phyloP scores from a whole-genome alignment of 2,113 vertebrate genomes.

The Crotophaga sulcirostris region DNA sequence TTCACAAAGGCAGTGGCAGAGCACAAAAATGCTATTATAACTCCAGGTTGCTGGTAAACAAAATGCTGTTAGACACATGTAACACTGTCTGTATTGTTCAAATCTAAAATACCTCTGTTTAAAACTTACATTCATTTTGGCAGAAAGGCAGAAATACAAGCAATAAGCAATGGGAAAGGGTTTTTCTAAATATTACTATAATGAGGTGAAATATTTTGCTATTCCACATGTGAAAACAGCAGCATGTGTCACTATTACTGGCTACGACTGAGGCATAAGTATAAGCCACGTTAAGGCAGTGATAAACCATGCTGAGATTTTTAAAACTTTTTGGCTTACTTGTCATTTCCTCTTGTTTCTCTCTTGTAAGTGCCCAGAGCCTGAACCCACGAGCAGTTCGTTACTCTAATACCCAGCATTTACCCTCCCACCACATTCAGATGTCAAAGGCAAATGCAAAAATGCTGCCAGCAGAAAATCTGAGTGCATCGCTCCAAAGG shows the following conservation, averaged over 20 bases:
- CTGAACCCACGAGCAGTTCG: not conserved
- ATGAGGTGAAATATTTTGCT: not conserved
- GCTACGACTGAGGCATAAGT: accelerated
- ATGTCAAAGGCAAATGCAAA: not conserved
- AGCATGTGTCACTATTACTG: not conserved
- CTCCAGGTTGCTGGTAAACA: not conserved
- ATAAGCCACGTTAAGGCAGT: not conserved
- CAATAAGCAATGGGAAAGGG: not conserved
- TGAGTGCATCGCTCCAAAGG: not conserved
- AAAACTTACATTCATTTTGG: not conserved
- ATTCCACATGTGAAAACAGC: not conserved
- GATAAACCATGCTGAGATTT: not conserved
- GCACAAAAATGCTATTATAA: not conserved
- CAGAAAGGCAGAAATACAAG: not conserved
- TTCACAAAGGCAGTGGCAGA: not conserved
- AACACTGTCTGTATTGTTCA: not conserved
- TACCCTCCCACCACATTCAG: not conserved
- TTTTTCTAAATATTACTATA: not conserved
- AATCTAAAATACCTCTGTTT: not conserved
- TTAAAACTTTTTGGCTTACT: not conserved
- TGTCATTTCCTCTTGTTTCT: not conserved
- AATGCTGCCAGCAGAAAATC: not conserved
- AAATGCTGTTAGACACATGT: not conserved
- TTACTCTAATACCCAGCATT: not conserved
- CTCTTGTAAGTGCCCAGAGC: not conserved